Evolutionary conservation across 2,797 vertebrate genomes (phyloP), one percentile per base, ranked within the genome.

Genomic region (Hypotaenidia philippensis): DNA sequence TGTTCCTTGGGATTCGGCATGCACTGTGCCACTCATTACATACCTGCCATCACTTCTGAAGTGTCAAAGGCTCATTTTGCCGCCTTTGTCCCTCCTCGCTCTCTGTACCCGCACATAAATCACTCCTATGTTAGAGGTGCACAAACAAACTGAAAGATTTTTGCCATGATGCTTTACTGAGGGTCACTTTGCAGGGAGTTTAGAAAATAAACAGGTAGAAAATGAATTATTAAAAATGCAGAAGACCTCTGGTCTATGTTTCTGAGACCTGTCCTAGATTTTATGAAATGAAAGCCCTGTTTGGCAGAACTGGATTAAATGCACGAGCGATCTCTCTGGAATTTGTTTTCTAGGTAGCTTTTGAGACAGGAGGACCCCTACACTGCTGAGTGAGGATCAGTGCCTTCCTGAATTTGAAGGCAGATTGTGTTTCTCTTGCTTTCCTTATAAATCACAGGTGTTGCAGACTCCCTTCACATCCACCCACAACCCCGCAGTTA

Each of bases 1-100:
- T 94, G 87, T 81, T 96, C 22, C 76, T 87, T 81, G 78, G 87
- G 60, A 94, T 95, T 96, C 80, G 91, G 55, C 2, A 3, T 56
- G 83, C 65, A 63, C 41, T 36, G 17, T 27, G 47, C 55, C 87
- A 75, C 79, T 92, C 88, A 75, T 65, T 81, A 83, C 83, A 47
- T 85, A 89, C 34, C 81, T 93, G 81, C 66, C 90, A 90, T 80
- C 70, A 36, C 63, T 96, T 90, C 78, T 92, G 29, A 78, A 74
- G 84, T 88, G 87, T 81, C 82, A 92, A 82, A 90, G 36, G 49
- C 81, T 95, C 47, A 31, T 78, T 94, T 80, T 90, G 23, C 65
- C 55, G 56, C 38, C 74, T 92, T 60, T 72, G 27, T 86, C 66
- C 47, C 57, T 78, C 15, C n/a, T 88, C 0, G 1, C 44, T 90